Evolutionary conservation across 2,113 vertebrate genomes (phyloP).

Genomic region (Acanthochromis polyacanthus): DNA sequence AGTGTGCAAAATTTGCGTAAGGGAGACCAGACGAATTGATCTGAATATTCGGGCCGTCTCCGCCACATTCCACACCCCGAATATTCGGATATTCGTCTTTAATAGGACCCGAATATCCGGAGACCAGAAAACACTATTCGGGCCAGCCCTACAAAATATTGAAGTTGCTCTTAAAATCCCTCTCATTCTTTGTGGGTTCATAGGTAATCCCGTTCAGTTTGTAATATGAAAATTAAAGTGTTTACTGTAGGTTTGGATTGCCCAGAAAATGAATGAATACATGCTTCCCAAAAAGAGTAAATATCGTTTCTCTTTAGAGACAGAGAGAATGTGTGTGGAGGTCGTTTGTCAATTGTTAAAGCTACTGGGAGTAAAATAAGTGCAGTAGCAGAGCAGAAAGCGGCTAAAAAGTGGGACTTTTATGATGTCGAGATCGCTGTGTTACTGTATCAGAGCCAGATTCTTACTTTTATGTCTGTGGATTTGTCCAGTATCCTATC

Average conservation of each 20-base stretch:
- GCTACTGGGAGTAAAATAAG: neutral
- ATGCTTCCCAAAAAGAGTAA: neutral
- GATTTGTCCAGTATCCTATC: conserved; percentile 66
- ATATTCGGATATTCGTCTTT: too few relatives aligned
- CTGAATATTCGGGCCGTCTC: too few relatives aligned
- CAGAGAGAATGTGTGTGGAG: neutral
- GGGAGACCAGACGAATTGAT: too few relatives aligned
- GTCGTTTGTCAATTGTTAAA: neutral
- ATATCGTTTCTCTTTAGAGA: neutral
- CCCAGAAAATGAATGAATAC: neutral
- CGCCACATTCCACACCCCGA: too few relatives aligned
- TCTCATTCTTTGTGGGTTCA: neutral
- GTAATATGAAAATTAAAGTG: too few relatives aligned
- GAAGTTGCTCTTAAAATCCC: neutral
- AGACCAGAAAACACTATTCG: too few relatives aligned
- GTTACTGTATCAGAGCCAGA: conserved; percentile 17
- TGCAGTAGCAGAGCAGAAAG: conserved; percentile 21
- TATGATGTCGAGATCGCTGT: conserved; percentile 38
- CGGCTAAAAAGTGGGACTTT: conserved; percentile 38
- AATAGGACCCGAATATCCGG: too few relatives aligned
- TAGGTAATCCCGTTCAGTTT: too few relatives aligned
- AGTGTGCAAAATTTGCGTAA: too few relatives aligned
- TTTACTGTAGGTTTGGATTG: neutral
- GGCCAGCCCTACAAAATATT: too few relatives aligned
- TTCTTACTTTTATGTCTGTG: conserved; percentile 44